These are phyloP conservation scores for Sesia bembeciformis DNA, from an alignment of 2,888 invertebrate genomes.

Conservation along the genomic window DNA sequence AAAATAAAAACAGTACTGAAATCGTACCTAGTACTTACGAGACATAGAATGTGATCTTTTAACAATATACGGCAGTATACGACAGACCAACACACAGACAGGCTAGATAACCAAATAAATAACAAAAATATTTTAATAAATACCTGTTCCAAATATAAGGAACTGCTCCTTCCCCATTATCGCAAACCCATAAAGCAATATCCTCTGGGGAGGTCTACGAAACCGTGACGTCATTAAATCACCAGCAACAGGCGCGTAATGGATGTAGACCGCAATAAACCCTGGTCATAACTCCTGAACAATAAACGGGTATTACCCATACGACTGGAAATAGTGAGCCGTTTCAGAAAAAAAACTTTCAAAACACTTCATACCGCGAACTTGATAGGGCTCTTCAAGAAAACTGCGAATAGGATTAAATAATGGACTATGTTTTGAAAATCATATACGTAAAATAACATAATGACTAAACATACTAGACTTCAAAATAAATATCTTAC, in stretches of 20 bases:
- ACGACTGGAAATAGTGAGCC: not conserved
- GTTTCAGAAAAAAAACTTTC: not conserved
- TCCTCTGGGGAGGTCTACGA: conserved; percentile 11
- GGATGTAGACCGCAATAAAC: conserved; percentile 19
- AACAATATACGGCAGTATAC: too few relatives aligned
- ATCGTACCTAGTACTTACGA: too few relatives aligned
- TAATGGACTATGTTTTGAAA: too few relatives aligned
- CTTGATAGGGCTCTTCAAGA: too few relatives aligned
- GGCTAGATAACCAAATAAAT: not conserved
- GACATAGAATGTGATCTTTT: too few relatives aligned
- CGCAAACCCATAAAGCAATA: conserved; percentile 10
- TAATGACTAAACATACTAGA: too few relatives aligned
- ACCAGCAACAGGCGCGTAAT: conserved; percentile 12
- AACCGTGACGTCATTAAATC: conserved; percentile 19
- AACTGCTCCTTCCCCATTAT: not conserved
- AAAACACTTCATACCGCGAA: too few relatives aligned
- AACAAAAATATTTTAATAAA: not conserved
- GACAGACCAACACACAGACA: too few relatives aligned
- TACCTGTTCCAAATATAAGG: not conserved
- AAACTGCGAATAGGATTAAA: too few relatives aligned
- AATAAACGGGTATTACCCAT: not conserved
- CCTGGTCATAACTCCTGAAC: not conserved
- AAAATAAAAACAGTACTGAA: too few relatives aligned
- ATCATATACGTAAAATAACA: too few relatives aligned
- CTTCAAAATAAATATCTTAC: too few relatives aligned